These are phyloP conservation scores for Chloroclysta siterata DNA, from an alignment of 2,888 invertebrate species.

Conservation along the genomic window DNA sequence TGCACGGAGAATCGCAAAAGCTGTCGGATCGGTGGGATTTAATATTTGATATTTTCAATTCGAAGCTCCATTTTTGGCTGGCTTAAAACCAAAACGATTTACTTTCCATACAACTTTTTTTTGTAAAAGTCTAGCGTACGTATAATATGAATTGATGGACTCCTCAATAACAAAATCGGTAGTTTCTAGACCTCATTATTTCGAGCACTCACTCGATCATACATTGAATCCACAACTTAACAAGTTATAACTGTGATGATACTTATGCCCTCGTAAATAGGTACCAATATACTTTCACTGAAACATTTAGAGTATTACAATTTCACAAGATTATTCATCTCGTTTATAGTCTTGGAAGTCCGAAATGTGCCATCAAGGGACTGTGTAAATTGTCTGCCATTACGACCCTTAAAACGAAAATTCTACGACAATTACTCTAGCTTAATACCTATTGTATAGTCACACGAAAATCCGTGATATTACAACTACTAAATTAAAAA, in stretches of 20 bases:
- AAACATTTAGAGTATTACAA: slow-evolving; percentile 9
- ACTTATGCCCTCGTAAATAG: not conserved
- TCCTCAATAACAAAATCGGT: too few relatives aligned
- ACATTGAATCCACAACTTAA: not conserved
- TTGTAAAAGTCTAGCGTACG: not conserved
- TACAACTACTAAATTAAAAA: slow-evolving; percentile 25
- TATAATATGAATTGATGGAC: too few relatives aligned
- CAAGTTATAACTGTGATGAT: not conserved
- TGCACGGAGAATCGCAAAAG: slow-evolving; percentile 28
- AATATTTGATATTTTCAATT: slow-evolving; percentile 24
- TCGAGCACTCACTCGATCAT: too few relatives aligned
- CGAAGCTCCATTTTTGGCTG: not conserved
- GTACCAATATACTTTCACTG: not conserved
- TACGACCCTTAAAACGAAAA: slow-evolving; percentile 17
- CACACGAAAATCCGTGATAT: slow-evolving; percentile 4
- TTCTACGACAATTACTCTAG: slow-evolving; percentile 18
- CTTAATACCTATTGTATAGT: slow-evolving; percentile 7
- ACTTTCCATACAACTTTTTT: not conserved
- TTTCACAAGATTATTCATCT: slow-evolving; percentile 17
- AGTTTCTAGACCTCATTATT: too few relatives aligned
- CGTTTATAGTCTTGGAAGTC: slow-evolving; percentile 13
- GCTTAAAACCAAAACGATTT: not conserved
- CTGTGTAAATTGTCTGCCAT: slow-evolving; percentile 12
- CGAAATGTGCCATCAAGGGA: slow-evolving; percentile 15
- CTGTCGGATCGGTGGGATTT: slow-evolving; percentile 21